Evolutionary conservation across 1,140 invertebrate genomes (phyloP), one percentile per base, ranked within the genome.

Genomic region (Galleria mellonella): DNA sequence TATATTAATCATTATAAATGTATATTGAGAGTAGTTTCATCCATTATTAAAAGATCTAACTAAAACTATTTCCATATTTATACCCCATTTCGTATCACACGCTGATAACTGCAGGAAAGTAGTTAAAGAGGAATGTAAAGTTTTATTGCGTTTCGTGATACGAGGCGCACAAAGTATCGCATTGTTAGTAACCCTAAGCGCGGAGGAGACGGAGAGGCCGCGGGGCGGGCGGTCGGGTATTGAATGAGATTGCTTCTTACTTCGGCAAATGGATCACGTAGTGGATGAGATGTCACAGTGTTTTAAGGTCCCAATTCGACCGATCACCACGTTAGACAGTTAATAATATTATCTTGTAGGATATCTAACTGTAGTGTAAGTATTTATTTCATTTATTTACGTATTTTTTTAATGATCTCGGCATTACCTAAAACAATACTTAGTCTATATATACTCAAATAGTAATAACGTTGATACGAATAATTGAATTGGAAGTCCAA

Each of bases 201-300:
- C 42, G 30, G 44, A 6, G 17, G 17, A 23, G 17, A 6, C 17
- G 6, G 6, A 3, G 46, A 53, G 36, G 59, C 38, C 29, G 45
- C 58, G 51, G 56, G 55, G 36, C 47, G 45, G 68, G 59, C 56
- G 69, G 65, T 58, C 64, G 71, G 75, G 83, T 87, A 86, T 87
- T 86, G 83, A 86, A 87, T 86, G 83, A 87, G 86, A 87, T 87
- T 86, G 83, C 83, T 86, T 87, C 85, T 87, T 86, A 87, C 86
- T 85, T 82, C 76, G 78, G 77, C 83, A 86, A 87, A 87, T 87
- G 86, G 86, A 87, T 86, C 83, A 87, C 86, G 86, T 87, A 87
- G 72, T 81, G 81, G 83, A 87, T 86, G 86, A 86, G 83, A 87
- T 83, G 86, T 87, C 86, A 85, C 86, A 78, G 82, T 87, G 84